Conservation (phyloP, 2,888 invertebrate species). For the Drosophila dives region DNA sequence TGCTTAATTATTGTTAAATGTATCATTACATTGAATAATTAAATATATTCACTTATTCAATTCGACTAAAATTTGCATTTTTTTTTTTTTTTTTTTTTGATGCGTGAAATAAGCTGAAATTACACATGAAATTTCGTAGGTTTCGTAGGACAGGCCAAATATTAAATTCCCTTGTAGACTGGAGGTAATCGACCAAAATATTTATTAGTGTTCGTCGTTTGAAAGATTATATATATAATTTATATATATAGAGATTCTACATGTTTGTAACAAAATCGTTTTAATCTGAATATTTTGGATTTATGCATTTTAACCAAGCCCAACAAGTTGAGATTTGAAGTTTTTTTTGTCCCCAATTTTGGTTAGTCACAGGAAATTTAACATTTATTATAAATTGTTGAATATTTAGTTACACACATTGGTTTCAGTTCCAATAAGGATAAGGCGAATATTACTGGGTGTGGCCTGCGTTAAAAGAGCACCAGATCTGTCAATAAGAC, state of each 20-base stretch:
- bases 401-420: conserved; percentile 24
- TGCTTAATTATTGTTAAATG: conserved; percentile 7
- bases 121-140: neutral
- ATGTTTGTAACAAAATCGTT: neutral
- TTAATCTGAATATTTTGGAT: neutral
- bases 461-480: neutral
- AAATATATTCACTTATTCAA: conserved; percentile 4
- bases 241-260: neutral
- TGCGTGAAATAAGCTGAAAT: neutral
- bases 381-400: neutral
- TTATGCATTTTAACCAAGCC: neutral
- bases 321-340: neutral
- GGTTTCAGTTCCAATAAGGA: conserved; percentile 7
- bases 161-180: neutral
- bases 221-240: neutral
- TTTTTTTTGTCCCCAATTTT: neutral
- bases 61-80: neutral
- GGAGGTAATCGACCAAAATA: neutral
- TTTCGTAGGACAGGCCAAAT: neutral
- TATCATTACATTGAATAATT: conserved; percentile 7
- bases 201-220: neutral
- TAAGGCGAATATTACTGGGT: neutral
- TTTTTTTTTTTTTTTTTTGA: neutral
- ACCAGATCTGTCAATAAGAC: conserved; percentile 28
- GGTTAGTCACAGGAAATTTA: neutral